phyloP scores from a whole-genome alignment of 2,888 invertebrate species.

The Tribolium freemani region DNA sequence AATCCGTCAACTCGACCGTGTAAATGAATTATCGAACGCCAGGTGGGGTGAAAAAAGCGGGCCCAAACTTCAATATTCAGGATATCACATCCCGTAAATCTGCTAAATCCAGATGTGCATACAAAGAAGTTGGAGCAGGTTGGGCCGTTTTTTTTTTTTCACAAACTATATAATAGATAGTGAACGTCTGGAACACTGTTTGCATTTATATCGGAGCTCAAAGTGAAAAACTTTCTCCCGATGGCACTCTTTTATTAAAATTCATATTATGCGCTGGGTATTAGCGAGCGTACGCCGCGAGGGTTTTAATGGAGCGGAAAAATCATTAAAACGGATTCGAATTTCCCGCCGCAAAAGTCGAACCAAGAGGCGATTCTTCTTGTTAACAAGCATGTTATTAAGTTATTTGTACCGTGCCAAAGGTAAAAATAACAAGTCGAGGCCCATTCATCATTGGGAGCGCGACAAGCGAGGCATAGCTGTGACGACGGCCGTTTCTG shows the following conservation, averaged over 20 bases:
- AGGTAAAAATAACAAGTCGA: conserved; percentile 31
- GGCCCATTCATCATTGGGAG: conserved; percentile 17
- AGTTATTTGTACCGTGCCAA: conserved; percentile 37
- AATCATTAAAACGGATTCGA: neutral
- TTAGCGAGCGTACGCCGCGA: neutral
- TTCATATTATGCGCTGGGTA: conserved; percentile 26
- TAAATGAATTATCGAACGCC: conserved; percentile 27
- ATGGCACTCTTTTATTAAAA: conserved; percentile 26
- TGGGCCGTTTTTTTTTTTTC: conserved; percentile 2
- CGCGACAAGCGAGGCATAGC: conserved; percentile 19
- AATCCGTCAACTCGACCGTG: conserved; percentile 21
- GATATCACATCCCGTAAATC: conserved; percentile 35
- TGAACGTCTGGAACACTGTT: conserved; percentile 34
- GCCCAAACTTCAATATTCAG: conserved; percentile 37
- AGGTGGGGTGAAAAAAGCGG: neutral
- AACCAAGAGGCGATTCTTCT: neutral
- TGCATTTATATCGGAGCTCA: conserved; percentile 29
- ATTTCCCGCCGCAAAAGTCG: no score
- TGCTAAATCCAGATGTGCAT: conserved; percentile 39
- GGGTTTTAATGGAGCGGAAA: neutral
- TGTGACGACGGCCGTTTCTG: conserved; percentile 18
- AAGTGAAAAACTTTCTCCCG: conserved; percentile 33
- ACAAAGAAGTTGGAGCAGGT: conserved; percentile 15
- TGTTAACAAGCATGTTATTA: conserved; percentile 35
- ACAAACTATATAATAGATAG: conserved; percentile 34